Base-by-base conservation (phyloP, 2,888 invertebrate genomes). In the Apocheima hispidaria region DNA sequence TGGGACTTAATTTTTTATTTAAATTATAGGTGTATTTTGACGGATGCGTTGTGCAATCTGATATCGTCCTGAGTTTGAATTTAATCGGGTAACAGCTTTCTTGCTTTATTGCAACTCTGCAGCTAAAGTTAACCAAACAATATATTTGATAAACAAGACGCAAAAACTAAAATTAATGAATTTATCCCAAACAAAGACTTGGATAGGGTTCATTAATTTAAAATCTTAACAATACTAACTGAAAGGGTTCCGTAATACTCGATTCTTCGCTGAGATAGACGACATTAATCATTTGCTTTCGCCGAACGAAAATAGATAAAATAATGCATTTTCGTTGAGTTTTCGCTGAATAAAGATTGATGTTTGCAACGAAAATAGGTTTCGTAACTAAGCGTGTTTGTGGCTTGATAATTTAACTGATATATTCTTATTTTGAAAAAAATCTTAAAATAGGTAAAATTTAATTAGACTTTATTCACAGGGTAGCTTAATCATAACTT, bases 181-280 rank as follows among this genome's bases (percentile, higher is more conserved):
- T 72, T 46, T 72, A 65, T 65, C 70, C 12, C 18, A 44, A 71
- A 81, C 82, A 83, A 82, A 74, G 74, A 72, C 73, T 60, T 70
- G 55, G 46, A 63, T 56, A 58, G 62, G 71, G 76, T 78, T 80
- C 83, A 83, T 83, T 83, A 83, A 83, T 83, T 83, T 80, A 71
- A 82, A 83, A 83, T 83, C 81, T 82, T 78, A 77, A 79, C 80
- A 83, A 83, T 81, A 77, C 76, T 65, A 68, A 70, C 14, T 51
- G 40, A 51, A 51, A 51, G 51, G 51, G 40, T 51, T 51, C 40
- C 40, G 40, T 40, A 38, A 38, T 36, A 38, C 36, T 64, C 63
- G 69, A 75, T 74, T 64, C 72, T 69, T 62, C 60, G 40, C 62
- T 57, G 54, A 67, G 74, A 78, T 75, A 75, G 68, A 66, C 35